phyloP scores from a whole-genome alignment of 1,140 invertebrate genomes.

The Phortica variegata region DNA sequence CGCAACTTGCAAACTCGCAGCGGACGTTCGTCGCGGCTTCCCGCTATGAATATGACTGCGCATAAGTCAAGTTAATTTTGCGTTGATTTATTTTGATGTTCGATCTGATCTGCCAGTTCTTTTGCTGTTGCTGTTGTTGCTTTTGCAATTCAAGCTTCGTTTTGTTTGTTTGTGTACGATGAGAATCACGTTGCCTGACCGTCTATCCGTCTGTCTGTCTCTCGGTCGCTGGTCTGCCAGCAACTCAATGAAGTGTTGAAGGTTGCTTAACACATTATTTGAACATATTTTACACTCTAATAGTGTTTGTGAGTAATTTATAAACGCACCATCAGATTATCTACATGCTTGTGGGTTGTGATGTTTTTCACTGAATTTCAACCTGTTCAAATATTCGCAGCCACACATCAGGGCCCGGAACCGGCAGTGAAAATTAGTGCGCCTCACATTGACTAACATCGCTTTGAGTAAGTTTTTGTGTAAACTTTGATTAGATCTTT shows the following conservation, averaged over 20 bases:
- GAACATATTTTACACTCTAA: constrained; percentile 11
- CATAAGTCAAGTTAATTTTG: constrained; percentile 29
- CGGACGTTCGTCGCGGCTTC: constrained; percentile 6
- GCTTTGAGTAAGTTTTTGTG: too few relatives aligned
- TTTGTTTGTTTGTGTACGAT: constrained; percentile 2
- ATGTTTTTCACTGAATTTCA: too few relatives aligned
- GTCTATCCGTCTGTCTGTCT: not conserved
- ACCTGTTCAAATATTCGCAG: too few relatives aligned
- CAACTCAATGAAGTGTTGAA: constrained; percentile 17
- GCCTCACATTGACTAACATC: too few relatives aligned
- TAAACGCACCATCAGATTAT: not conserved
- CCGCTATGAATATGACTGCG: constrained; percentile 27
- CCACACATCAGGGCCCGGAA: too few relatives aligned
- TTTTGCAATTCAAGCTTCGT: not conserved
- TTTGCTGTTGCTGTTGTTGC: not conserved
- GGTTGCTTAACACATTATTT: constrained; percentile 24
- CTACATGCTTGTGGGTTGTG: not conserved
- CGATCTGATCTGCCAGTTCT: constrained; percentile 11
- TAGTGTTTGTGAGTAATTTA: not conserved
- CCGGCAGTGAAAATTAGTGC: too few relatives aligned
- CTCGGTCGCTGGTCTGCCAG: not conserved
- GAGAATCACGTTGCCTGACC: not conserved
- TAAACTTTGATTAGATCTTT: too few relatives aligned
- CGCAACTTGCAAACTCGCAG: not conserved
- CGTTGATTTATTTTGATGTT: constrained; percentile 31